A percentile compares a stretch with the other conserved stretches of the same genome.
phyloP scores from a whole-genome alignment of 1,140 invertebrate genomes.

The Solen grandis region DNA sequence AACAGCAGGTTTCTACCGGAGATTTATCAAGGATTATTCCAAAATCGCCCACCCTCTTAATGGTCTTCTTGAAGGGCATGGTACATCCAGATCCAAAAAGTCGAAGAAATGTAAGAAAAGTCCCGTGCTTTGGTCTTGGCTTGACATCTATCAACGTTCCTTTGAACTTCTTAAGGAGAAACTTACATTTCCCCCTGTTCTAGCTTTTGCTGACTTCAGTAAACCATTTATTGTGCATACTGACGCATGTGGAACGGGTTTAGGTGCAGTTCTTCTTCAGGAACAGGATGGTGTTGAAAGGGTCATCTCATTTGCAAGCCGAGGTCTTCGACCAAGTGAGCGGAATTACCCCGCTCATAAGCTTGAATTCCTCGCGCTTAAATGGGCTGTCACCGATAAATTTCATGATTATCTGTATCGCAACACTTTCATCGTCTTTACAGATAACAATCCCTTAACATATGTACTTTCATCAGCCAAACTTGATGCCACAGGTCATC shows the following conservation, averaged over 20 bases:
- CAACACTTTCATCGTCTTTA: conserved; percentile 9
- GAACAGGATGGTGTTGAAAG: conserved; percentile 17
- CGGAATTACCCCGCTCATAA: conserved; percentile 34
- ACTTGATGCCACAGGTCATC: conserved; percentile 39
- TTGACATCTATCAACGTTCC: neutral
- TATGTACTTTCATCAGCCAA: conserved; percentile 35
- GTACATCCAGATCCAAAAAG: no score
- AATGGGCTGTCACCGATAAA: conserved; percentile 55
- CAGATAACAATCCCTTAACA: conserved; percentile 42
- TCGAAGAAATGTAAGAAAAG: neutral
- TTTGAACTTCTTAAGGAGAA: conserved; percentile 54
- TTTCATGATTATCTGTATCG: conserved; percentile 59
- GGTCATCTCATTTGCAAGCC: conserved; percentile 35
- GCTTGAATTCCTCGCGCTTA: conserved; percentile 39
- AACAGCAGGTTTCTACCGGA: conserved; percentile 7
- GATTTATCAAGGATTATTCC: conserved; percentile 62
- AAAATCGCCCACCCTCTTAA: conserved; percentile 56
- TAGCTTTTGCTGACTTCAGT: conserved; percentile 46
- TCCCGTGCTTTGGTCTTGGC: neutral
- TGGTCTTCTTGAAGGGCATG: conserved; percentile 16
- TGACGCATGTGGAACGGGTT: conserved; percentile 52
- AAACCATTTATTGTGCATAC: conserved; percentile 47
- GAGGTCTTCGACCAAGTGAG: conserved; percentile 9
- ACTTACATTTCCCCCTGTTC: conserved; percentile 38
- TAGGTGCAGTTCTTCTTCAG: conserved; percentile 63